Conservation (phyloP, 2,888 invertebrate species). For the Zygaena filipendulae region DNA sequence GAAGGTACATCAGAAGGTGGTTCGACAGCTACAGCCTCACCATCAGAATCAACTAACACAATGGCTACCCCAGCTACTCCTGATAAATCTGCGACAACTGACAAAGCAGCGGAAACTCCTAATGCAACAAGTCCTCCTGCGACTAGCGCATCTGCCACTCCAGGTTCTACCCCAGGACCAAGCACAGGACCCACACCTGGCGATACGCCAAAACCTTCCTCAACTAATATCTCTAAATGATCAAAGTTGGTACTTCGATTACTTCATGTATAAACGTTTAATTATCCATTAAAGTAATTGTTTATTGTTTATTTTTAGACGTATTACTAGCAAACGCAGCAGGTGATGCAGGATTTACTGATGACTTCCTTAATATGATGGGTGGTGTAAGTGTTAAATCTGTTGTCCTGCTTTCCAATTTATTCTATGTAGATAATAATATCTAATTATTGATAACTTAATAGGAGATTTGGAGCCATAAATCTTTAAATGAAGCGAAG, state of each 20-base stretch:
- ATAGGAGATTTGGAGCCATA: too few species aligned
- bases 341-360: conserved; percentile 32
- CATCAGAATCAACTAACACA: neutral
- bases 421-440: conserved; percentile 3
- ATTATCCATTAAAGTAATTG: too few species aligned
- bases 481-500: neutral
- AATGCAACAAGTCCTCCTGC: neutral
- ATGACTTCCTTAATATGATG: conserved; percentile 50
- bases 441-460: conserved; percentile 4
- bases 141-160: conserved; percentile 3
- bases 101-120: neutral
- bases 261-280: too few species aligned
- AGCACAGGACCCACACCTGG: too few species aligned
- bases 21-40: too few species aligned
- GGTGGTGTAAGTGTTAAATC: conserved; percentile 34
- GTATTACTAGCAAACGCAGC: too few species aligned
- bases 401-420: too few species aligned
- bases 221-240: conserved; percentile 6
- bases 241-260: too few species aligned
- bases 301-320: too few species aligned
- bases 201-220: conserved; percentile 11
- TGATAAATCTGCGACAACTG: neutral
- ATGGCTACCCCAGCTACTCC: neutral
- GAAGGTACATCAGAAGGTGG: too few species aligned
- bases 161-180: conserved; percentile 10